A percentile compares a stretch with the other conserved stretches of the same genome.
Conservation (phyloP, 1,140 invertebrate genomes). For the Diachasmimorpha longicaudata region DNA sequence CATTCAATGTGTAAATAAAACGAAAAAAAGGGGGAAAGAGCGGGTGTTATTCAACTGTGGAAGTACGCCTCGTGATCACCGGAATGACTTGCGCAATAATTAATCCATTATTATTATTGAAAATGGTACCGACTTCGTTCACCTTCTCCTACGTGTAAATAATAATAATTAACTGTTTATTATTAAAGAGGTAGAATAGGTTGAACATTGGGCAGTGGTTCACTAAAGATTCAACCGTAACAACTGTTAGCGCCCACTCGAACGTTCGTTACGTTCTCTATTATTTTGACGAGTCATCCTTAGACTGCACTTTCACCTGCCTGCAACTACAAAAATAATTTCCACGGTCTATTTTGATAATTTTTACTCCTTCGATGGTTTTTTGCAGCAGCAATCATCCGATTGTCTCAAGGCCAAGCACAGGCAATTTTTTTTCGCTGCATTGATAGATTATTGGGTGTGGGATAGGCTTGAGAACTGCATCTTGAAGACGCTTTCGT, state of each 20-base stretch:
- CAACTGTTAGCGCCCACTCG: background rate
- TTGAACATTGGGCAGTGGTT: background rate
- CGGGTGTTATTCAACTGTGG: background rate
- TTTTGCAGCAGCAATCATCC: background rate
- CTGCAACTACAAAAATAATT: background rate
- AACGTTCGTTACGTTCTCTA: background rate
- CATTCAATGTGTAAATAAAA: background rate
- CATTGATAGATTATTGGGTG: background rate
- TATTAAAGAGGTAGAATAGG: background rate
- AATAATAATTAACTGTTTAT: background rate
- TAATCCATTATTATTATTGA: background rate
- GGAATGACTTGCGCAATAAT: conserved; percentile 12
- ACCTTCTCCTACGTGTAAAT: no score
- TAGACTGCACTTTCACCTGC: conserved; percentile 37
- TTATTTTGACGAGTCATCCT: conserved; percentile 39
- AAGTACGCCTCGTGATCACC: background rate
- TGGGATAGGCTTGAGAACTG: no score
- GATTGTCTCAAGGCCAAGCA: background rate
- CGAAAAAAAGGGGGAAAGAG: background rate
- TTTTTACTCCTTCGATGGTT: background rate
- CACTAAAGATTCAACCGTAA: background rate
- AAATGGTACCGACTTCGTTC: background rate
- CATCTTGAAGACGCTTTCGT: background rate
- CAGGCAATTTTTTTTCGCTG: background rate
- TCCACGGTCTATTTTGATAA: background rate